phyloP scores from a whole-genome alignment of 2,797 vertebrate genomes.

The Yasuhikotakia modesta region DNA sequence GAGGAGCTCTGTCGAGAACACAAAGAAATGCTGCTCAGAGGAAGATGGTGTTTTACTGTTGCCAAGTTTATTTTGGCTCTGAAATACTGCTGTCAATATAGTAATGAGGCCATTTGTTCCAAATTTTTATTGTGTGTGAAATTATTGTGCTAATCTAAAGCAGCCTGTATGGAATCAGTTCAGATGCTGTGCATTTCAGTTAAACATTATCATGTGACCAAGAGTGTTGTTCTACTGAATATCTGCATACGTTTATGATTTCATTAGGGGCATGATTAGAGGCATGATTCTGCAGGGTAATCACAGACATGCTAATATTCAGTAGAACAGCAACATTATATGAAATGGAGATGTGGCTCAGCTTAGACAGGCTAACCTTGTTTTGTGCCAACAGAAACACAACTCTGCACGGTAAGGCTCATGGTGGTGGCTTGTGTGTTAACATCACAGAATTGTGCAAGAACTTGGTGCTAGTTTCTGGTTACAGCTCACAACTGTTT shows the following conservation, averaged over 20 bases:
- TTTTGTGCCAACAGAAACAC: too few species aligned
- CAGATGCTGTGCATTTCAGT: background rate
- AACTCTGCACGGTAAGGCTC: too few species aligned
- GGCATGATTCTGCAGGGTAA: background rate
- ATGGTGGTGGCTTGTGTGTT: too few species aligned
- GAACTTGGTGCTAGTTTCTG: too few species aligned
- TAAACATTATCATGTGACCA: background rate
- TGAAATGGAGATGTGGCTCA: too few species aligned
- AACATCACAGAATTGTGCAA: too few species aligned
- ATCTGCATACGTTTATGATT: background rate
- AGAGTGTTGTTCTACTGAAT: background rate
- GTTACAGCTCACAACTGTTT: too few species aligned
- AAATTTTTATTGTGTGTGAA: background rate
- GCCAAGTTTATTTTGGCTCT: slow-evolving; percentile 39
- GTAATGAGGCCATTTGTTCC: background rate
- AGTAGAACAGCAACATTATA: too few species aligned
- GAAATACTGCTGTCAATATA: background rate
- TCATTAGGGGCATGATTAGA: background rate
- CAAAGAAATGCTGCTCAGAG: slow-evolving; percentile 44
- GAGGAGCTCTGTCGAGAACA: slow-evolving; percentile 43
- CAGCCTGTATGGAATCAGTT: too few species aligned
- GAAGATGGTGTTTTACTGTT: slow-evolving; percentile 42
- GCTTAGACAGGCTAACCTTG: too few species aligned
- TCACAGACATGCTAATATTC: too few species aligned
- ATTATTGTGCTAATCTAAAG: background rate